Conservation (phyloP, 64 coral and sea anemone genomes). For the Catalaphyllia jardinei region DNA sequence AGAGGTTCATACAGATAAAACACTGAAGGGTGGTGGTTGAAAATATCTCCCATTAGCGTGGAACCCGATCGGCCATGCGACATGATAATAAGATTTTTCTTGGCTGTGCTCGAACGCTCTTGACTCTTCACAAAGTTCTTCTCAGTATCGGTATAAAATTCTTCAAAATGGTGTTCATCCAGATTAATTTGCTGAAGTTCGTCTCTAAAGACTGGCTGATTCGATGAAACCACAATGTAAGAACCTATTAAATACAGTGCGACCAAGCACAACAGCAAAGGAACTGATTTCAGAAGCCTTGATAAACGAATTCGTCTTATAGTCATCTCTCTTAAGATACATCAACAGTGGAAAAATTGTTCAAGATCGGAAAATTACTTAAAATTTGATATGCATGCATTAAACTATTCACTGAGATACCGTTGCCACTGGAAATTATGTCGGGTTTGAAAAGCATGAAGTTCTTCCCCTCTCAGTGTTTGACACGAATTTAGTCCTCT, state of each 20-base stretch:
- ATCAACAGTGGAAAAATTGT: too few relatives aligned
- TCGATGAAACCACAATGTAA: background rate
- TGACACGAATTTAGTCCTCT: too few relatives aligned
- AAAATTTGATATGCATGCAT: too few relatives aligned
- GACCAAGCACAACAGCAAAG: background rate
- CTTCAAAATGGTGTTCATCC: background rate
- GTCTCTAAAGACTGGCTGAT: background rate
- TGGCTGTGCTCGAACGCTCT: background rate
- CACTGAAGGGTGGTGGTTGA: slow-evolving; percentile 14
- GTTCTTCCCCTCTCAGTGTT: too few relatives aligned
- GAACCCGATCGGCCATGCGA: slow-evolving; percentile 7
- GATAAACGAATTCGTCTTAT: background rate
- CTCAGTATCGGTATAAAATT: background rate
- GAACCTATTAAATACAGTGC: background rate
- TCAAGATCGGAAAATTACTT: too few relatives aligned
- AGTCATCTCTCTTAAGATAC: background rate
- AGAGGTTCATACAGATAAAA: slow-evolving; percentile 20
- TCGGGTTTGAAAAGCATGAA: slow-evolving; percentile 2
- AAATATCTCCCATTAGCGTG: slow-evolving; percentile 14
- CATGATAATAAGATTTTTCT: background rate
- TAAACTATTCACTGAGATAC: too few relatives aligned
- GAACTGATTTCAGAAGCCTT: background rate
- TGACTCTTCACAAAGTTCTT: background rate
- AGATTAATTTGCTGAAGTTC: background rate
- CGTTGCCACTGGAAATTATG: background rate